These are phyloP conservation scores for Anadara kagoshimensis DNA, from an alignment of 1,140 invertebrate species.

Conservation along the genomic window DNA sequence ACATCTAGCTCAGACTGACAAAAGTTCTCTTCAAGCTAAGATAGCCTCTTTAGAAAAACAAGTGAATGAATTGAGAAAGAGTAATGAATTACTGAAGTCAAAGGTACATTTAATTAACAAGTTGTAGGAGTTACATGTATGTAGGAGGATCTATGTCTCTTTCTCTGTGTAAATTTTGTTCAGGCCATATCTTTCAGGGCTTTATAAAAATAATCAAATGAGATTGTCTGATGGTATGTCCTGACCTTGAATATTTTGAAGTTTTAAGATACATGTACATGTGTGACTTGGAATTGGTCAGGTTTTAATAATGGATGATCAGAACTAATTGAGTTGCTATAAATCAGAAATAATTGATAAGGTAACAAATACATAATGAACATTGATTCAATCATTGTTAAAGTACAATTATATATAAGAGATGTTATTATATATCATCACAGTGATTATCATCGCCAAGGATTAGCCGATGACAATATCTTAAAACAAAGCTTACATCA, in stretches of 20 bases:
- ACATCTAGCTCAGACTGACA: slow-evolving; percentile 27
- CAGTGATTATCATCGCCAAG: too few relatives aligned
- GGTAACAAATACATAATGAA: too few relatives aligned
- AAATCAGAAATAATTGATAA: too few relatives aligned
- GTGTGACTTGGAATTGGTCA: not conserved
- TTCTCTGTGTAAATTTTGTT: not conserved
- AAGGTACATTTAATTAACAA: slow-evolving; percentile 14
- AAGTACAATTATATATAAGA: too few relatives aligned
- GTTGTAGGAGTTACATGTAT: not conserved
- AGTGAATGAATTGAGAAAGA: slow-evolving; percentile 37
- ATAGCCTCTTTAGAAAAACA: slow-evolving; percentile 37
- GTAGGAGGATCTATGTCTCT: not conserved
- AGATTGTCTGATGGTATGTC: not conserved
- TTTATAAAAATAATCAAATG: not conserved
- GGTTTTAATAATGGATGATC: too few relatives aligned
- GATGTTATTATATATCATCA: too few relatives aligned
- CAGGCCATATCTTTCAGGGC: not conserved
- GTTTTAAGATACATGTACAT: not conserved
- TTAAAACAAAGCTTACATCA: too few relatives aligned
- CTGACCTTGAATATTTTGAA: not conserved
- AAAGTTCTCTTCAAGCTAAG: slow-evolving; percentile 25
- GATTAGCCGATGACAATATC: too few relatives aligned
- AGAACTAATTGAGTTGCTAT: too few relatives aligned
- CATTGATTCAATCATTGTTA: too few relatives aligned
- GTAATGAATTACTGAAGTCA: slow-evolving; percentile 36